A percentile compares a stretch with the other conserved stretches of the same genome.
phyloP scores from a whole-genome alignment of 2,797 vertebrate species.

The Tamandua tetradactyla region DNA sequence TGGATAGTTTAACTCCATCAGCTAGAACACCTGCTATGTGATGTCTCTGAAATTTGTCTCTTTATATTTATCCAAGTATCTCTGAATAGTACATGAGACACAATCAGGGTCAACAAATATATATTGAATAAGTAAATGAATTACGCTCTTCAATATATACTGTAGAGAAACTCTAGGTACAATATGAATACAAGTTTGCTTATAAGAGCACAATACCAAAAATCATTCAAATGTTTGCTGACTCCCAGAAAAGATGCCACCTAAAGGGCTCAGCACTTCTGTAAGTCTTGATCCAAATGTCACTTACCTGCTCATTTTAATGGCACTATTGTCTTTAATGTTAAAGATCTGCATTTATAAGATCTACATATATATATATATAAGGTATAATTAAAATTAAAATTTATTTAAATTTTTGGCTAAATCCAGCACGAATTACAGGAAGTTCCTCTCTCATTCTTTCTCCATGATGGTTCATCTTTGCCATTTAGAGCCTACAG shows the following conservation, averaged over 20 bases:
- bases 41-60: background rate
- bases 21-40: background rate
- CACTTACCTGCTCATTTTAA: background rate
- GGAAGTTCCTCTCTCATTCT: background rate
- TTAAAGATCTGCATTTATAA: background rate
- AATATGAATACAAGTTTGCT: background rate
- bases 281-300: background rate
- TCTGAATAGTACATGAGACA: background rate
- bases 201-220: background rate
- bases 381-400: no score
- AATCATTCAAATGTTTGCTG: background rate
- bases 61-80: background rate
- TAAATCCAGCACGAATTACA: background rate
- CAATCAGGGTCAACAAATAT: background rate
- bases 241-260: background rate
- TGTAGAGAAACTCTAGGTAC: background rate
- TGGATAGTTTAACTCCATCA: background rate
- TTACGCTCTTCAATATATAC: background rate
- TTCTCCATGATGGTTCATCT: background rate
- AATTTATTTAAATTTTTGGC: background rate
- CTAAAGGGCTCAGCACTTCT: background rate
- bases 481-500: background rate
- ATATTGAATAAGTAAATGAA: background rate
- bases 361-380: no score
- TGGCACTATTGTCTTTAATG: background rate